These are phyloP conservation scores for Pediacus dermestoides DNA, from an alignment of 2,888 invertebrate genomes.

Conservation along the genomic window DNA sequence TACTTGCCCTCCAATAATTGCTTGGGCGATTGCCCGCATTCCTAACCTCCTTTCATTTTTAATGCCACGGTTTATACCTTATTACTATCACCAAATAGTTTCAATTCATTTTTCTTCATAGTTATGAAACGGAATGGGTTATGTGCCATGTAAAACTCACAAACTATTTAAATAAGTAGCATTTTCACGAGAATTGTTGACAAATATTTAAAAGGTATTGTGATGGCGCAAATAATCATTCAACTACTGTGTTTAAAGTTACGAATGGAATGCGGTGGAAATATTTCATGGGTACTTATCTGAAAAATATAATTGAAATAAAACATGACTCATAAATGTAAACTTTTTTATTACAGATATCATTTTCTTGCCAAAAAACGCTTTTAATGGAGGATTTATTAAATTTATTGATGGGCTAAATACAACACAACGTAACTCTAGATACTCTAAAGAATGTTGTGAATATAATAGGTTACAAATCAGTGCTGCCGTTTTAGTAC, in stretches of 20 bases:
- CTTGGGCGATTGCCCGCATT: conserved; percentile 48
- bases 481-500: no score
- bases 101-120: no score
- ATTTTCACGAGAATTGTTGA: not conserved
- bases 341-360: no score
- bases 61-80: conserved; percentile 9
- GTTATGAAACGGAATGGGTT: no score
- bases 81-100: no score
- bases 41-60: conserved; percentile 49
- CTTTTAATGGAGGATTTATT: no score
- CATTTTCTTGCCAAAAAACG: no score
- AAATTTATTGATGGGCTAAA: no score
- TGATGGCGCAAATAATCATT: conserved; percentile 20
- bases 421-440: no score
- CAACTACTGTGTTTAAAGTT: conserved; percentile 1
- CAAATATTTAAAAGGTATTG: conserved; percentile 21
- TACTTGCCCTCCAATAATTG: conserved; percentile 43
- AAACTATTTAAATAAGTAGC: not conserved
- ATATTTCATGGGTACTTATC: conserved; percentile 1
- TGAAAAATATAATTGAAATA: not conserved
- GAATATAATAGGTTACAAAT: no score
- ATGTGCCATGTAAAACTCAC: no score
- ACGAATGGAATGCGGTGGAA: conserved; percentile 7
- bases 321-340: no score
- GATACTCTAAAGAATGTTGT: not conserved